These are phyloP conservation scores for Vipera ursinii DNA, from an alignment of 2,797 vertebrate species.

Conservation along the genomic window DNA sequence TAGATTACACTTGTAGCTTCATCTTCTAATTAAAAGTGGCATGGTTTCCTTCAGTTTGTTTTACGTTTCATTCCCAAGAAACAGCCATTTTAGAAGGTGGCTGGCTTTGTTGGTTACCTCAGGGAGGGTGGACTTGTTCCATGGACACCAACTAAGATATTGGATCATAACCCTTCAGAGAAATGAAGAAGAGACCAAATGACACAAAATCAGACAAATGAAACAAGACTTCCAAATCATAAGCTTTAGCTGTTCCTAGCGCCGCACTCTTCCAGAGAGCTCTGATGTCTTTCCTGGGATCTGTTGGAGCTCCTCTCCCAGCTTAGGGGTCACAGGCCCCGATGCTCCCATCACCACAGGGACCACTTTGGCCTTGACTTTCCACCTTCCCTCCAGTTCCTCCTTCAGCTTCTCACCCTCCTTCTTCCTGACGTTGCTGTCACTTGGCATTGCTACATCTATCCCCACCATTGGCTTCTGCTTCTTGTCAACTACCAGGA, in stretches of 20 bases:
- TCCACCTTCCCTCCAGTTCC: too few species aligned
- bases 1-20: constrained; percentile 12
- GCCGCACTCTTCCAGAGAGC: too few species aligned
- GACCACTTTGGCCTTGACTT: too few species aligned
- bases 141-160: background rate
- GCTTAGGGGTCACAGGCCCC: too few species aligned
- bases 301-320: too few species aligned
- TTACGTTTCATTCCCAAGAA: background rate
- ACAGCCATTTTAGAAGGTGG: background rate
- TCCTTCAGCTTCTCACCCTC: too few species aligned
- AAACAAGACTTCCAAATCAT: background rate
- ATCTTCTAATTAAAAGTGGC: constrained; percentile 14
- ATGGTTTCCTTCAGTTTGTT: background rate
- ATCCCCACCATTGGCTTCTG: too few species aligned
- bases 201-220: background rate
- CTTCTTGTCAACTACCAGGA: too few species aligned
- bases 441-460: too few species aligned
- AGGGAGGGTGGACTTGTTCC: background rate
- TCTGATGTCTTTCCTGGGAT: too few species aligned
- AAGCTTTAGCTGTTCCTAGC: background rate
- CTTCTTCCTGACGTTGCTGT: too few species aligned
- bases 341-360: too few species aligned
- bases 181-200: background rate
- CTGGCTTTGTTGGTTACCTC: background rate
- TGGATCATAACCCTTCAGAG: background rate